phyloP scores from a whole-genome alignment of 1,140 invertebrate genomes.

The Magallana ariakensis region DNA sequence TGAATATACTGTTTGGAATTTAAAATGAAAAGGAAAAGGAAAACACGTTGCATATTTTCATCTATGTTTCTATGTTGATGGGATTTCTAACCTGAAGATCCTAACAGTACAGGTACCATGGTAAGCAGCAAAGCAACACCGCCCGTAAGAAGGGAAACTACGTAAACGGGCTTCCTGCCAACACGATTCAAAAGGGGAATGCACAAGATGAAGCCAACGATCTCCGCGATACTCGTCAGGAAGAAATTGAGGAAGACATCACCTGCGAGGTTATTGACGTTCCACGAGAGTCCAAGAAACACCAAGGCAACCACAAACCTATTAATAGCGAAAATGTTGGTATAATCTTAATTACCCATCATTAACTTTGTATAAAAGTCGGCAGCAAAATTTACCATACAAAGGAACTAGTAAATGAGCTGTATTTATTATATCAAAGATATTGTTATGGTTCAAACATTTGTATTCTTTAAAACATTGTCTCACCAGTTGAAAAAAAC shows the following conservation, averaged over 20 bases:
- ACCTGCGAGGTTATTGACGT: conserved; percentile 61
- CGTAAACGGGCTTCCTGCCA: conserved; percentile 40
- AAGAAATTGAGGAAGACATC: conserved; percentile 72
- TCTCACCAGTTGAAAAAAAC: neutral
- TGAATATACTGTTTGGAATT: too few relatives aligned
- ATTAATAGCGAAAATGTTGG: too few relatives aligned
- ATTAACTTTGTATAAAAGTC: neutral
- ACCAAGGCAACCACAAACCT: conserved; percentile 85
- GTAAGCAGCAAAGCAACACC: conserved; percentile 19
- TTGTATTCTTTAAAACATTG: neutral
- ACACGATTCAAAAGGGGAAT: conserved; percentile 39
- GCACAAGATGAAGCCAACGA: conserved; percentile 86
- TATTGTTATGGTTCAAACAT: too few relatives aligned
- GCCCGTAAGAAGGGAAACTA: neutral
- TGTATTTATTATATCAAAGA: too few relatives aligned
- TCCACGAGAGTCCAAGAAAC: conserved; percentile 83
- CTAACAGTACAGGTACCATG: neutral
- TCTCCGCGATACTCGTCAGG: conserved; percentile 85
- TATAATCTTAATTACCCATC: neutral
- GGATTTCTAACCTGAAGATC: neutral
- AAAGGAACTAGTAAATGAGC: too few relatives aligned
- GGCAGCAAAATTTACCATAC: neutral
- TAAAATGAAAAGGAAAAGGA: too few relatives aligned
- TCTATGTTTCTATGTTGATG: too few relatives aligned
- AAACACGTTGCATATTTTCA: too few relatives aligned